These are phyloP conservation scores for Oreohelix idahoensis DNA, from an alignment of 1,140 invertebrate species.

Conservation along the genomic window DNA sequence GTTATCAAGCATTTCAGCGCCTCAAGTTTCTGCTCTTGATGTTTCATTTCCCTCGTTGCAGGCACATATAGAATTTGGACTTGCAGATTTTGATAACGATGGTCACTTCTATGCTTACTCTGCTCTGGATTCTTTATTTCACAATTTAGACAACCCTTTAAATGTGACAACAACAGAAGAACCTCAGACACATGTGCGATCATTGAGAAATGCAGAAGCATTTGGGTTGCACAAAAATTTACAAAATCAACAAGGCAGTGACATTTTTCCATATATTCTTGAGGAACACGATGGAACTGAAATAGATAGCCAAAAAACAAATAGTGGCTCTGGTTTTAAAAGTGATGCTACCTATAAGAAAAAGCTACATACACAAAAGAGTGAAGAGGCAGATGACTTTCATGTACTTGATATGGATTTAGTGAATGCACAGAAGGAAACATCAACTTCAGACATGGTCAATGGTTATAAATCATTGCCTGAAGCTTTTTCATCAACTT, in stretches of 20 bases:
- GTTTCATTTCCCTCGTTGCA: not conserved
- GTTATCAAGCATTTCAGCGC: not conserved
- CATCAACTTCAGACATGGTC: not conserved
- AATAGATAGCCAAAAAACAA: not conserved
- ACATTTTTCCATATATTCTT: not conserved
- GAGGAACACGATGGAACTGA: not conserved
- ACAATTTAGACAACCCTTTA: not conserved
- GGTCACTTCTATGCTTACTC: not conserved
- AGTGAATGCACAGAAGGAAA: not conserved
- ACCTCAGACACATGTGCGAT: not conserved
- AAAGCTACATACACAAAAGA: not conserved
- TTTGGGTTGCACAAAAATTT: not conserved
- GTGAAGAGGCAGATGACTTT: not conserved
- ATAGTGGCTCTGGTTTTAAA: not conserved
- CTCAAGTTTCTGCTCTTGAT: not conserved
- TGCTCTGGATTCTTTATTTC: not conserved
- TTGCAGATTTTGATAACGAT: not conserved
- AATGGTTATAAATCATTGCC: not conserved
- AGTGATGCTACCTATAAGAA: not conserved
- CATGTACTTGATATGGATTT: not conserved
- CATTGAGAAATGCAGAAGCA: not conserved
- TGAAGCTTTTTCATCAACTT: not conserved
- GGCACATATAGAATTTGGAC: not conserved
- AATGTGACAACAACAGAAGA: not conserved
- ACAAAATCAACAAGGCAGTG: not conserved